Base-by-base conservation (phyloP, 2,113 vertebrate species). In the Picathartes gymnocephalus region DNA sequence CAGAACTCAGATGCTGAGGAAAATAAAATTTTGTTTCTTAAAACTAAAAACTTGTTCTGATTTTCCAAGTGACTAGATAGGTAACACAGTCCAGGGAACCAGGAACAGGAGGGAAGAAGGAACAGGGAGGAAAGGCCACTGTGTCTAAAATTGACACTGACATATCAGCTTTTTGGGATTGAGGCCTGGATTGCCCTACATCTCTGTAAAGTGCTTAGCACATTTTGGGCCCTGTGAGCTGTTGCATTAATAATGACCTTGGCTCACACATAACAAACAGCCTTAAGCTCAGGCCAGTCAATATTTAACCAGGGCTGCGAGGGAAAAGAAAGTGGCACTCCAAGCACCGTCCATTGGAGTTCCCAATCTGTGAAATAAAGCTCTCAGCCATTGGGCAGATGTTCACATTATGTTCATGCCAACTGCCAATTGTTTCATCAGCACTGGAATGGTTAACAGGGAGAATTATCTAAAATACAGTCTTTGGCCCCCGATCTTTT, bases 141-240 rank as follows among this genome's bases (percentile, higher is more conserved):
- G 53, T 44, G 37, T 65, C 28, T 40, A 42, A 90, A 77, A 88
- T 31, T 72, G 82, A 69, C 54, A 80, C 15, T 60, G 62, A 57
- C 28, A 48, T 56, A 68, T 31, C n/a, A 86, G 57, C 62, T 93
- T 83, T 95, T 61, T 61, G 68, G 54, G 76, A 82, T 2, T 48
- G 48, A 71, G 62, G 23, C 33, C 88, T 88, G 81, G 57, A 61
- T 90, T 87, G 71, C 35, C 66, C 79, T 82, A 30, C 13, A 61
- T 61, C 47, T 94, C 82, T 66, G 7, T 86, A 70, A 82, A 94
- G 79, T 73, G 51, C 72, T 88, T 80, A 80, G 71, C 39, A 70
- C 68, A 54, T 54, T 66, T 86, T 80, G 74, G 62, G 47, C 54
- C 47, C 76, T 62, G 39, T 0, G 8, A 94, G 74, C 78, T 85